Evolutionary conservation across 2,888 invertebrate genomes (phyloP), one percentile per base, ranked within the genome.

Genomic region (Herminia tarsipennalis): DNA sequence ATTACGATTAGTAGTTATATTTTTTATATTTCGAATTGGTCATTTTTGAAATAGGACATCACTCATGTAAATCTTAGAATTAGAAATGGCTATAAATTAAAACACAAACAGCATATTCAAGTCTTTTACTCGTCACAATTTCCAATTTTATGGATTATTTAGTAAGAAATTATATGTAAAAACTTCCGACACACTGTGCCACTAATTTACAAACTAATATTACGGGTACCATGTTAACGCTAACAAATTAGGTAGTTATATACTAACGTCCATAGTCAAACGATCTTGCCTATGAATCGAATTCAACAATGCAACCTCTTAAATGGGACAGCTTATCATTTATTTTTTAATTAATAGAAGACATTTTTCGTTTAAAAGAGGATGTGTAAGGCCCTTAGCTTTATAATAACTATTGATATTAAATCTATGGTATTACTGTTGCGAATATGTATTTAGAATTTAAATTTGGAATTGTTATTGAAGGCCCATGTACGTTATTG

Each of bases 101-200:
- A 70, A 66, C 38, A 42, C 52, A 41, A 36, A 24, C 33, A 29
- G 47, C 53, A 56, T 72, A 70, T 61, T 75, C 62, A 73, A 78
- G 74, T 78, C 78, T 78, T 78, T 78, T 78, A 78, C 69, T 78
- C 64, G 56, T 70, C 70, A 67, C 61, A 60, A 57, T 55, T 44
- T 66, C 68, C 68, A 65, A 32, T 36, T 61, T 56, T 34, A 58
- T 62, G 62, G 65, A 68, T 61, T 70, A 67, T 64, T 65, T 66
- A 59, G 68, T 75, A 73, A 55, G 73, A 76, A 75, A 70, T 62
- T 67, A 73, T 60, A 70, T 60, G 60, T 67, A 72, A 60, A 72
- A 73, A 66, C 68, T 63, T 60, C 12, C 28, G 60, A 59, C 60
- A 59, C 67, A 56, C 37, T 50, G 34, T 43, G 54, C 55, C 58